Evolutionary conservation across 2,888 invertebrate species (phyloP).

Genomic region (Conops quadrifasciatus): DNA sequence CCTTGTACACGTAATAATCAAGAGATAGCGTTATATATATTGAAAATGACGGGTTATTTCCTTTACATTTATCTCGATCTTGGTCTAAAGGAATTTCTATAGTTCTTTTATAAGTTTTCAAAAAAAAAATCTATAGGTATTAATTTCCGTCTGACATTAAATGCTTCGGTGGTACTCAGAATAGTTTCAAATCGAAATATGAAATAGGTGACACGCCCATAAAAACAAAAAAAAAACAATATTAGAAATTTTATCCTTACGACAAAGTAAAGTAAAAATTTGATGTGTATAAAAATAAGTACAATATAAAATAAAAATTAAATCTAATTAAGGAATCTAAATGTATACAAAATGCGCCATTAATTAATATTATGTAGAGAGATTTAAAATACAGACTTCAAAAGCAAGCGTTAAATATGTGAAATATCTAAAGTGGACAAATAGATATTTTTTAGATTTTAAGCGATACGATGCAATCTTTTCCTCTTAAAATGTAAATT

Average conservation of each 20-base stretch:
- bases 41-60: too few species aligned
- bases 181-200: not conserved
- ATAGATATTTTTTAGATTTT: constrained; percentile 33
- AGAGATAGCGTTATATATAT: not conserved
- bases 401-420: constrained; percentile 26
- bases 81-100: not conserved
- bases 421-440: constrained; percentile 38
- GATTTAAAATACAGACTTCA: constrained; percentile 32
- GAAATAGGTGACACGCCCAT: constrained; percentile 16
- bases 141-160: not conserved
- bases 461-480: constrained; percentile 35
- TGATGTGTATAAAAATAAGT: constrained; percentile 40
- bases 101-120: not conserved
- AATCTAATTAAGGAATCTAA: constrained; percentile 40
- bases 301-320: constrained; percentile 35
- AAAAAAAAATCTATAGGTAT: not conserved
- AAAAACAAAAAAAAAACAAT: not conserved
- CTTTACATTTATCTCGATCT: too few species aligned
- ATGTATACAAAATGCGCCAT: constrained; percentile 36
- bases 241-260: constrained; percentile 36
- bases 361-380: constrained; percentile 34
- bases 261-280: constrained; percentile 38
- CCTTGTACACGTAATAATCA: not conserved
- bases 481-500: not conserved
- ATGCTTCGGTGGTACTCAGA: constrained; percentile 8